Evolutionary conservation across 2,888 invertebrate genomes (phyloP).

Genomic region (Diadegma fenestrale): DNA sequence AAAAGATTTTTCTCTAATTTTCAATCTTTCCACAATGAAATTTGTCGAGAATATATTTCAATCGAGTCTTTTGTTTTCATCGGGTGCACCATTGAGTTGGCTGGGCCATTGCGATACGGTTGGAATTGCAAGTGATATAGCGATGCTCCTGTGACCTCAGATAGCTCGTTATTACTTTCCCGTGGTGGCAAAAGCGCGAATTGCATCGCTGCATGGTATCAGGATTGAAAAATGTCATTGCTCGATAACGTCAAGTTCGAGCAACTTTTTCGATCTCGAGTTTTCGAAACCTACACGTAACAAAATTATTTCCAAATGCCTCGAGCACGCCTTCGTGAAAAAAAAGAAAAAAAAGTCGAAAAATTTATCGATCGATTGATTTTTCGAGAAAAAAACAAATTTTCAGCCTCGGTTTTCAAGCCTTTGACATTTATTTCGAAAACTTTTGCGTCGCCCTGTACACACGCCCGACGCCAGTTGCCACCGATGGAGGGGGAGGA

Average conservation of each 20-base stretch:
- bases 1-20: too few relatives aligned
- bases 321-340: neutral
- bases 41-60: neutral
- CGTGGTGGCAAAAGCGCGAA: neutral
- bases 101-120: constrained; percentile 1
- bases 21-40: neutral
- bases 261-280: neutral
- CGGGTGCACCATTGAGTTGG: neutral
- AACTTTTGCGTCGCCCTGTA: constrained; percentile 51
- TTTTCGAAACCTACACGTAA: neutral
- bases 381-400: neutral
- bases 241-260: neutral
- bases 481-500: constrained; percentile 30
- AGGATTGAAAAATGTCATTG: constrained; percentile 1
- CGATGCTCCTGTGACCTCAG: constrained; percentile 35
- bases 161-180: constrained; percentile 30
- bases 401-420: neutral
- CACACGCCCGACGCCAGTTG: constrained; percentile 44
- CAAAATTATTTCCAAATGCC: neutral
- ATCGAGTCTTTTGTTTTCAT: constrained; percentile 12
- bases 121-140: constrained; percentile 22
- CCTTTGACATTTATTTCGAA: neutral
- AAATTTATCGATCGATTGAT: neutral
- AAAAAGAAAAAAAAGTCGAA: neutral
- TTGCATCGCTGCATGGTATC: constrained; percentile 2